Evolutionary conservation across 30 jellyfish, hydroid and myxozoan species (phyloP), one percentile per base, ranked within the genome.

Genomic region (Haliclystus octoradiatus): DNA sequence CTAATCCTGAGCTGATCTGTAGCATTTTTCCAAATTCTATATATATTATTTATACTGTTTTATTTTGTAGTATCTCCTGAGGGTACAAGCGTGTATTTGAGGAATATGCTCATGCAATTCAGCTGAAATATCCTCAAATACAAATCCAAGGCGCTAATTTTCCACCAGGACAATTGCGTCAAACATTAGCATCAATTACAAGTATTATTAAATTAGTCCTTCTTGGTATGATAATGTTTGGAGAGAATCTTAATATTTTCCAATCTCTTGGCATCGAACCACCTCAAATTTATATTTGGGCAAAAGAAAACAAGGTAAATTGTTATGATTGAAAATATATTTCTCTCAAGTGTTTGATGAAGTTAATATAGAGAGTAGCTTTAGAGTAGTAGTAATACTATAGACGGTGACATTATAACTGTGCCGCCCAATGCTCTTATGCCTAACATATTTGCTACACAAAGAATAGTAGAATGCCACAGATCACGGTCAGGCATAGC

Each of bases 11-110:
- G n/a, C n/a, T n/a, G n/a, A n/a, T n/a, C n/a, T n/a, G n/a, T n/a
- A n/a, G n/a, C n/a, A n/a, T n/a, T n/a, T n/a, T n/a, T n/a, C n/a
- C n/a, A n/a, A n/a, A n/a, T n/a, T n/a, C 19, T 40, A 40, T 40
- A 19, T 5, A 9, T 40, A 40, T 40, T 19, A 19, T 47, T 1
- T 31, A 7, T 34, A 1, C 34, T 14, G 0, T n/a, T 66, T 66
- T 71, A 46, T 13, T 34, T 70, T 81, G 35, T 60, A 91, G 99
- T 68, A 82, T 82, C 68, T 93, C 96, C 94, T 91, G 99, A 91
- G 99, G 99, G 52, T 91, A 91, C 95, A 66, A 80, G 34, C 83
- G 94, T 60, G 99, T 83, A 74, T 91, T 91, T 82, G 99, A 91
- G 99, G 99, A 91, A 61, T 91, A 91, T 71, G 99, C 99, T 62